Evolutionary conservation across 1,140 invertebrate genomes (phyloP), one percentile per base, ranked within the genome.

Genomic region (Manduca sexta): DNA sequence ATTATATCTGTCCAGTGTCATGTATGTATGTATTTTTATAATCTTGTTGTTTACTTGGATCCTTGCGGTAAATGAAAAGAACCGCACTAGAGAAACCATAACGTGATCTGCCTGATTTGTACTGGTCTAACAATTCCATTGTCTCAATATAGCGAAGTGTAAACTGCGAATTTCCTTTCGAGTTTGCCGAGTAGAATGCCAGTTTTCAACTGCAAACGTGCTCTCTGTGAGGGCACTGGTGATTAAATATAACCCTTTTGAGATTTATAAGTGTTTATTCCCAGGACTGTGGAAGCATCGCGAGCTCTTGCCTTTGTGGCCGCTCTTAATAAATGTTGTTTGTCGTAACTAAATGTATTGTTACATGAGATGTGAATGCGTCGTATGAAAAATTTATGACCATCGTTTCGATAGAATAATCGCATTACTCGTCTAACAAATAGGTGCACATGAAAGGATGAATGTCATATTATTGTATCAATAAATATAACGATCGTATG

Each of bases 221-320:
- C 71, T 49, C 64, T 74, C 68, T 74, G 60, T 73, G 68, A 74
- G 66, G 64, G 59, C 67, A 63, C 49, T 31, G 52, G 71, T 80
- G 79, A 83, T 84, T 80, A 84, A 84, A 84, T 80, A 76, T 69
- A 72, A 76, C 64, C 64, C 61, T 56, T 39, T 52, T 42, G 60
- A 80, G 78, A 84, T 84, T 84, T 84, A 84, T 82, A 79, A 74
- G 73, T 74, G 73, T 75, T 76, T 80, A 80, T 77, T 80, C 66
- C 75, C 64, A 52, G 51, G 18, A 55, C 58, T 43, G 60, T 50
- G 49, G 21, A 45, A 21, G 45, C 54, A 61, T 58, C 21, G 42
- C 46, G 38, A 56, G 58, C 46, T 64, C 57, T 41, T 48, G 50
- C 58, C 68, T 74, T 77, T 71, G 64, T 77, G 56, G 50, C 62